These are phyloP conservation scores for Cataglyphis hispanica DNA, from an alignment of 1,140 invertebrate genomes.

Conservation along the genomic window DNA sequence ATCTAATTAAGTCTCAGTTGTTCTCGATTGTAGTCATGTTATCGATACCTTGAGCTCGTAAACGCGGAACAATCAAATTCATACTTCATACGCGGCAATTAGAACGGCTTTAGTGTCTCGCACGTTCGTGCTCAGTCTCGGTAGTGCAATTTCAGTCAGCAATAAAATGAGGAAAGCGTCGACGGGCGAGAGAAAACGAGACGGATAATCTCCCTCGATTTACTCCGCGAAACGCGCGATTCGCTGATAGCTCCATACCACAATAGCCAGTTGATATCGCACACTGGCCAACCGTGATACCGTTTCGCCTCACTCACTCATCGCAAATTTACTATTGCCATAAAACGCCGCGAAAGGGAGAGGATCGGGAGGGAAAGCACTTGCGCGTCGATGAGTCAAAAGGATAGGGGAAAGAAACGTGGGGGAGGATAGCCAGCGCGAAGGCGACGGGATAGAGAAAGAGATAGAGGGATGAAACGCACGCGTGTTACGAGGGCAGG, in stretches of 20 bases:
- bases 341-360: conserved; percentile 61
- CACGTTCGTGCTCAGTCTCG: background rate
- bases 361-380: background rate
- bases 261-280: conserved; percentile 27
- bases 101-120: background rate
- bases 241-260: conserved; percentile 26
- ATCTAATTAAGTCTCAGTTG: background rate
- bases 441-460: conserved; percentile 43
- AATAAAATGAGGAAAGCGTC: background rate
- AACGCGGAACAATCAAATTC: background rate
- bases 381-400: conserved; percentile 19
- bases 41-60: background rate
- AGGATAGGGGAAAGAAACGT: conserved; percentile 22
- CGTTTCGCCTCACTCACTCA: conserved; percentile 61
- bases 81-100: background rate
- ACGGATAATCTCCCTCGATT: conserved; percentile 34
- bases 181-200: conserved; percentile 6
- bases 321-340: conserved; percentile 70
- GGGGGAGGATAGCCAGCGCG: conserved; percentile 36
- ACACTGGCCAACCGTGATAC: conserved; percentile 38
- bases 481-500: conserved; percentile 54
- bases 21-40: background rate
- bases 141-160: background rate
- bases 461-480: conserved; percentile 34
- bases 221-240: conserved; percentile 28